A percentile compares a stretch with the other conserved stretches of the same genome.
Evolutionary conservation across 2,888 invertebrate genomes (phyloP).

Genomic region (Chelonus formosanus): DNA sequence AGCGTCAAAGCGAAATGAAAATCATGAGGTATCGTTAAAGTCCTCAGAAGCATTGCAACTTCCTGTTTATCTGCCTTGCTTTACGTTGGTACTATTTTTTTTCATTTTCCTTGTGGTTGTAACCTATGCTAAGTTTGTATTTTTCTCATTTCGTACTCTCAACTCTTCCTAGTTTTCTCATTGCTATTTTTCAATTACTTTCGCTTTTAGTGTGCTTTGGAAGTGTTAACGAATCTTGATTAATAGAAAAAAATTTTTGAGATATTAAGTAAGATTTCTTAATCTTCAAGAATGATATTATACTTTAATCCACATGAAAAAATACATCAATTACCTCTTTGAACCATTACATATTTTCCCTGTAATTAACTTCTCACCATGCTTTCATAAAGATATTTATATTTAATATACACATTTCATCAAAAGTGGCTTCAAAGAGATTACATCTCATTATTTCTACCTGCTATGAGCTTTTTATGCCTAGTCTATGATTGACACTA

Average conservation of each 20-base stretch:
- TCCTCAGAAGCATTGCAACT: slow-evolving; percentile 9
- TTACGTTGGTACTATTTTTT: not conserved
- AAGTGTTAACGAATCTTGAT: too few species aligned
- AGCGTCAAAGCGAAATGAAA: slow-evolving; percentile 40
- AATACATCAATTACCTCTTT: too few species aligned
- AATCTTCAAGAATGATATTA: too few species aligned
- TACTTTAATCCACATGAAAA: too few species aligned
- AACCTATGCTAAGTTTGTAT: slow-evolving; percentile 5
- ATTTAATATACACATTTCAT: slow-evolving; percentile 9
- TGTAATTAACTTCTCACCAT: too few species aligned
- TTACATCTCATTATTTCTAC: not conserved
- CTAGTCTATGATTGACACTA: too few species aligned
- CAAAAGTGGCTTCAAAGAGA: not conserved
- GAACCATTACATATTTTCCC: too few species aligned
- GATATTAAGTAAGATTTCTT: too few species aligned
- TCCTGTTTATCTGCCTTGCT: slow-evolving; percentile 10
- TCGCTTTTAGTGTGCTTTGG: too few species aligned
- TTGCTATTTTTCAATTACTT: slow-evolving; percentile 23
- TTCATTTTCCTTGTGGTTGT: slow-evolving; percentile 10
- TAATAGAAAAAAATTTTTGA: too few species aligned
- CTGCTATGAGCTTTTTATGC: not conserved
- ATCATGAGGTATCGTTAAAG: slow-evolving; percentile 37
- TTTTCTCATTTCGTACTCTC: slow-evolving; percentile 5
- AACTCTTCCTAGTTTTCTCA: slow-evolving; percentile 6
- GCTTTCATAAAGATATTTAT: not conserved